Evolutionary conservation across 2,113 vertebrate species (phyloP).

Genomic region (Indri indri): DNA sequence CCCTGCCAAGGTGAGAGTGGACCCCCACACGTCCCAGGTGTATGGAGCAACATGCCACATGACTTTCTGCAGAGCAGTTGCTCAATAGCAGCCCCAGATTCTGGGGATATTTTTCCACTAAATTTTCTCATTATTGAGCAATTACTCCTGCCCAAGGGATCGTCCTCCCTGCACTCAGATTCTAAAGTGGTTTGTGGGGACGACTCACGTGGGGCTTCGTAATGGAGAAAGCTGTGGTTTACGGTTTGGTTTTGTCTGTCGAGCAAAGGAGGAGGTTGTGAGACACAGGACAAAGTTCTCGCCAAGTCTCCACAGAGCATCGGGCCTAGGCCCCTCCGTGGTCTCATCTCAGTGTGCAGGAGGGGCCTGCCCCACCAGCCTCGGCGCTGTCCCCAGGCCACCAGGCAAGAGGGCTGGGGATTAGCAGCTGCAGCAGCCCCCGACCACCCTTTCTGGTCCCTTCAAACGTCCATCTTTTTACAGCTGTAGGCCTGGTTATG

Average conservation of each 20-base stretch:
- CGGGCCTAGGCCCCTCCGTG: background rate
- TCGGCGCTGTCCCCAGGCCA: background rate
- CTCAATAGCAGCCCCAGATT: background rate
- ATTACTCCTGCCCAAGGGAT: background rate
- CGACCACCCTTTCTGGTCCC: background rate
- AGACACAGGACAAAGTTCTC: background rate
- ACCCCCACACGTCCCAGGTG: background rate
- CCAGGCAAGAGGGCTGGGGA: rapidly evolving
- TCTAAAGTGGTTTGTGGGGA: background rate
- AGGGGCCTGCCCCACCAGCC: rapidly evolving
- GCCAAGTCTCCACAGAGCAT: background rate
- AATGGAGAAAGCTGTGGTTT: background rate
- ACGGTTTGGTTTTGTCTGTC: background rate
- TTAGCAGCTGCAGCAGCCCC: too few relatives aligned
- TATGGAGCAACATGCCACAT: rapidly evolving
- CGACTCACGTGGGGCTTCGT: background rate
- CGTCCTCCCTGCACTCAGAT: background rate
- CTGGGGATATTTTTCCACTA: background rate
- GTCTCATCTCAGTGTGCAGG: background rate
- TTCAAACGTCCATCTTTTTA: background rate
- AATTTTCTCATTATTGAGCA: background rate
- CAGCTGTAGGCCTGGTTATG: background rate
- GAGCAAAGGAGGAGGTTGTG: background rate
- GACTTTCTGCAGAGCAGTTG: background rate
- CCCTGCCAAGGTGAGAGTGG: background rate